Base-by-base conservation (phyloP, 2,797 vertebrate genomes). In the Cheirogaleus major region DNA sequence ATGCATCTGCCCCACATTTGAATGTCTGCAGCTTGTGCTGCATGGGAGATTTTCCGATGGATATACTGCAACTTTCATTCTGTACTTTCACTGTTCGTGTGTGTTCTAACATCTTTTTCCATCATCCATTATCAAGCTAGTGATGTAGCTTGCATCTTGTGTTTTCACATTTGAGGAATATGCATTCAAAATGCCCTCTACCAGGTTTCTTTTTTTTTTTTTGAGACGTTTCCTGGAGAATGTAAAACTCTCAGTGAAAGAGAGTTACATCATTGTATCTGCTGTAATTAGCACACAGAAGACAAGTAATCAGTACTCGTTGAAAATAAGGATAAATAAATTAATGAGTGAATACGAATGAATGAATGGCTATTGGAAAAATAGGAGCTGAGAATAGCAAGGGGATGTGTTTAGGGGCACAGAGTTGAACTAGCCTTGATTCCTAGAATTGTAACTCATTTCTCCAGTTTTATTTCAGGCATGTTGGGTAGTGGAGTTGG, bases 181-280 rank as follows among this genome's bases (percentile, higher is more conserved):
- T 78, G n/a, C 30, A 69, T 41, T 90, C 65, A n/a, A 35, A 50
- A 32, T 83, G 61, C 17, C 15, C 59, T 35, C 27, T 82, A 13
- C 8, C 7, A 55, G 22, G 32, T 35, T 20, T 20, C 30, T 67
- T 1, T 20, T 61, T 59, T 43, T 4, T 32, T 65, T 86, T 93
- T 45, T 48, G 89, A 95, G 75, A 69, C 48, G 84, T 89, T 94
- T 75, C 75, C 17, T 73, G 15, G 30, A 91, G 72, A 85, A 85
- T 1, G 2, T 23, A 84, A 89, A n/a, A 27, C 55, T 86, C 59
- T 91, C 55, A 43, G 18, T 14, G 85, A 86, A 72, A 41, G 55
- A 87, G 52, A 83, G 43, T 75, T 72, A 88, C 15, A 70, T 85
- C n/a, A 48, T 41, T 38, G 27, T 59, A 45, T 61, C n/a, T 67